Base-by-base conservation (phyloP, 2,888 invertebrate genomes). In the Zygaena filipendulae region DNA sequence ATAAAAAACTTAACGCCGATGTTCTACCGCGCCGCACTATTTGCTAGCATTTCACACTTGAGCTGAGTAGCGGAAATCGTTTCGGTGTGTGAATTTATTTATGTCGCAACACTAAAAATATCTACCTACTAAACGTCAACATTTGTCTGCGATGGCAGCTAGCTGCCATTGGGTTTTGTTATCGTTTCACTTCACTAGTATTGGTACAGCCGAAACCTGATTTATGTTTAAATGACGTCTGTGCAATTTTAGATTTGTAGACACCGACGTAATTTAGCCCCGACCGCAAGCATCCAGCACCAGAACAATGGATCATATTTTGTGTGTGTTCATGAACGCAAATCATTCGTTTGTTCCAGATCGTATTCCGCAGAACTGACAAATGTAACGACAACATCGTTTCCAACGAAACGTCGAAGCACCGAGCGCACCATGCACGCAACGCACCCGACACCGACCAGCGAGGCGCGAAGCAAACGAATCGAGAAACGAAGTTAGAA, bases 401-500 rank as follows among this genome's bases (percentile, higher is more conserved):
- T n/a, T n/a, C n/a, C n/a, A n/a, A n/a, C n/a, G n/a, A n/a, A n/a
- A n/a, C n/a, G n/a, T n/a, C n/a, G n/a, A n/a, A n/a, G n/a, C n/a
- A n/a, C n/a, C n/a, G n/a, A n/a, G n/a, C n/a, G n/a, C n/a, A n/a
- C n/a, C n/a, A n/a, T n/a, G n/a, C n/a, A n/a, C n/a, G n/a, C n/a
- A n/a, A n/a, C n/a, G n/a, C n/a, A n/a, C n/a, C n/a, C n/a, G n/a
- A n/a, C n/a, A n/a, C n/a, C n/a, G n/a, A n/a, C n/a, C n/a, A n/a
- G n/a, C n/a, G n/a, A n/a, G n/a, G n/a, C n/a, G n/a, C 39, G 40
- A 33, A 35, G 30, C 18, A 32, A 39, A 37, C 46, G 46, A 45
- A 47, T 44, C 42, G 48, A 39, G 41, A 42, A 33, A 32, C 38
- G 40, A 36, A 39, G 42, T 27, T 30, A 32, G 29, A 34, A 37